Evolutionary conservation across 2,888 invertebrate genomes (phyloP).

Genomic region (Dromius quadrimaculatus): DNA sequence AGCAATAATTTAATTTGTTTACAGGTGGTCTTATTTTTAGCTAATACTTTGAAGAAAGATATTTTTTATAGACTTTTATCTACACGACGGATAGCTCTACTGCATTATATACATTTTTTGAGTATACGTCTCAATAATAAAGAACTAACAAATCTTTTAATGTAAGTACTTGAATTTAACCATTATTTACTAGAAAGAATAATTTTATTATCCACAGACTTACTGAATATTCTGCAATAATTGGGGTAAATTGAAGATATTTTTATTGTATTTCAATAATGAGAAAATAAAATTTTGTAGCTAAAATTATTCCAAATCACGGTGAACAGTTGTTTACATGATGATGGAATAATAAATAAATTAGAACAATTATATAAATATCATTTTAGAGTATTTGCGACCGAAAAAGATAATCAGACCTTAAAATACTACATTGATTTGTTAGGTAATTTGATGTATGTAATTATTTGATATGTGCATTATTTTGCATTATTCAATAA

Average conservation of each 20-base stretch:
- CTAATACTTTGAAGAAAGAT: constrained; percentile 78
- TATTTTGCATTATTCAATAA: background rate
- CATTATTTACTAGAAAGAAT: background rate
- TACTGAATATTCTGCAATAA: constrained; percentile 76
- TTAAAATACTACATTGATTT: constrained; percentile 35
- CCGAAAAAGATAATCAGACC: constrained; percentile 36
- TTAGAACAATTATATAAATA: constrained; percentile 38
- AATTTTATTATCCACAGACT: constrained; percentile 66
- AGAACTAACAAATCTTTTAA: constrained; percentile 34
- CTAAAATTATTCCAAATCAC: constrained; percentile 61
- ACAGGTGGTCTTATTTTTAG: constrained; percentile 81
- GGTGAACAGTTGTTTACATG: constrained; percentile 56
- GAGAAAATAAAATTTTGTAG: constrained; percentile 54
- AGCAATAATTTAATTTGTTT: constrained; percentile 58
- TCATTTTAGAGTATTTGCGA: constrained; percentile 5
- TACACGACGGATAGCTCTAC: constrained; percentile 77
- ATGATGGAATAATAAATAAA: constrained; percentile 12
- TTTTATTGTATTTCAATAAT: background rate
- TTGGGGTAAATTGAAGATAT: constrained; percentile 69
- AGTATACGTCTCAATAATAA: constrained; percentile 56
- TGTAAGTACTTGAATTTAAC: constrained; percentile 12
- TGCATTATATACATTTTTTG: constrained; percentile 82
- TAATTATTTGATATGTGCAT: background rate
- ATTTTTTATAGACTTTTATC: constrained; percentile 78
- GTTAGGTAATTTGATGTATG: constrained; percentile 23